Evolutionary conservation across 2,113 vertebrate genomes (phyloP).

Genomic region (Amblyornis subalaris): DNA sequence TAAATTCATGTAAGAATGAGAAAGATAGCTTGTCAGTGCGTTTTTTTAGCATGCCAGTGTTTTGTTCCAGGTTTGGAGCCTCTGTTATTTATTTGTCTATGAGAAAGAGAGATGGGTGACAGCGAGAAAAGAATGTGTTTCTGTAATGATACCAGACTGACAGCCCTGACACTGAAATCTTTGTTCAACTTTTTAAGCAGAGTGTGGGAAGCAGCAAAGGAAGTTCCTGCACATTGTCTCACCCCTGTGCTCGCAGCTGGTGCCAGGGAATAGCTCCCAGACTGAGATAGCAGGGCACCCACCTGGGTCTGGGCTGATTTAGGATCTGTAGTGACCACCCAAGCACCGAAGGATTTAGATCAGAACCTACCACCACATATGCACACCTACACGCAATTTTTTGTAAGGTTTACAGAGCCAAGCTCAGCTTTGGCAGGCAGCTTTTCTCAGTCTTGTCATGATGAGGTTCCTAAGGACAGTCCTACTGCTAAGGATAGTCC

Average conservation of each 20-base stretch:
- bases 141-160: background rate
- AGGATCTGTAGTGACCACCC: background rate
- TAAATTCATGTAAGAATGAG: background rate
- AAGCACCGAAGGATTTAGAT: background rate
- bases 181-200: background rate
- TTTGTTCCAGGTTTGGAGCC: conserved; percentile 6
- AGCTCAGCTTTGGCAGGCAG: rapidly evolving
- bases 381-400: background rate
- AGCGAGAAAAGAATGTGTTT: background rate
- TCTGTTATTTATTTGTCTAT: background rate
- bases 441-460: background rate
- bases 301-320: background rate
- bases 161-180: background rate
- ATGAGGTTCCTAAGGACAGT: background rate
- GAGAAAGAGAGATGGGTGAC: background rate
- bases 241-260: background rate
- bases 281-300: background rate
- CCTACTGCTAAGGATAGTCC: background rate
- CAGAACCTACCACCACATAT: background rate
- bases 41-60: background rate
- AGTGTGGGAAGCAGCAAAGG: background rate
- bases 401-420: background rate
- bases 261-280: background rate
- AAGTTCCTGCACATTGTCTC: background rate
- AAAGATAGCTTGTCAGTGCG: background rate